These are phyloP conservation scores for Protobothrops mucrosquamatus DNA, from an alignment of 2,113 vertebrate genomes.

Conservation along the genomic window DNA sequence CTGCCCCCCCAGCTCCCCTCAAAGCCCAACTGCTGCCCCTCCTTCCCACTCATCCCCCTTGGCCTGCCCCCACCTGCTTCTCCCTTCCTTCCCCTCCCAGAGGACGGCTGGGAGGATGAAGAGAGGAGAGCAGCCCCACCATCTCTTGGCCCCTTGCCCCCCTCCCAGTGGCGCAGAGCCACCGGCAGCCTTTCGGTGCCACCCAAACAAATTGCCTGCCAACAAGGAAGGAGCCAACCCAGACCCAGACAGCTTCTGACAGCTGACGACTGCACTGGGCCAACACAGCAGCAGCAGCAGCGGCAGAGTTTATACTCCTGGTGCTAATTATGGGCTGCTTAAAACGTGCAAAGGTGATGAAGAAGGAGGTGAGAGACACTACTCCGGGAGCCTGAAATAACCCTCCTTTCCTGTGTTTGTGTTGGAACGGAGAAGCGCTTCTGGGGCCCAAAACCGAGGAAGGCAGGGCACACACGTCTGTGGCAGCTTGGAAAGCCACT, in stretches of 20 bases:
- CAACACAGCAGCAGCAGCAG: background rate
- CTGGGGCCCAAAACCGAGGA: slow-evolving; percentile 29
- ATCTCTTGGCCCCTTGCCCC: background rate
- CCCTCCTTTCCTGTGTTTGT: background rate
- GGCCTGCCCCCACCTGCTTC: background rate
- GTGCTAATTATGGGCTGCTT: slow-evolving; percentile 57
- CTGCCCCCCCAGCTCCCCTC: background rate
- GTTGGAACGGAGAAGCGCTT: slow-evolving; percentile 39
- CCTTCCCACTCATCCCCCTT: background rate
- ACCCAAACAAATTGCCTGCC: slow-evolving; percentile 1
- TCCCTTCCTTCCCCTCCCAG: background rate
- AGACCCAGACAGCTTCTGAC: slow-evolving; percentile 12
- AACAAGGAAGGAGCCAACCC: slow-evolving; percentile 26
- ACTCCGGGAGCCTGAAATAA: slow-evolving; percentile 57
- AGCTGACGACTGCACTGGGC: background rate
- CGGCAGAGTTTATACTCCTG: slow-evolving; percentile 41
- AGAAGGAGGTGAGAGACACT: slow-evolving; percentile 56
- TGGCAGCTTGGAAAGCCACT: background rate
- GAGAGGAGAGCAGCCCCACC: background rate
- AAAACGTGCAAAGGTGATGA: slow-evolving; percentile 48
- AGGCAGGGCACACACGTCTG: too few relatives aligned
- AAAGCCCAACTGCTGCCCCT: background rate
- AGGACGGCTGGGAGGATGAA: background rate
- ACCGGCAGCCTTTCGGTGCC: background rate
- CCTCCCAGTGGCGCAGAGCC: background rate